phyloP scores from a whole-genome alignment of 1,140 invertebrate genomes.

The Mesaphorura yosii region DNA sequence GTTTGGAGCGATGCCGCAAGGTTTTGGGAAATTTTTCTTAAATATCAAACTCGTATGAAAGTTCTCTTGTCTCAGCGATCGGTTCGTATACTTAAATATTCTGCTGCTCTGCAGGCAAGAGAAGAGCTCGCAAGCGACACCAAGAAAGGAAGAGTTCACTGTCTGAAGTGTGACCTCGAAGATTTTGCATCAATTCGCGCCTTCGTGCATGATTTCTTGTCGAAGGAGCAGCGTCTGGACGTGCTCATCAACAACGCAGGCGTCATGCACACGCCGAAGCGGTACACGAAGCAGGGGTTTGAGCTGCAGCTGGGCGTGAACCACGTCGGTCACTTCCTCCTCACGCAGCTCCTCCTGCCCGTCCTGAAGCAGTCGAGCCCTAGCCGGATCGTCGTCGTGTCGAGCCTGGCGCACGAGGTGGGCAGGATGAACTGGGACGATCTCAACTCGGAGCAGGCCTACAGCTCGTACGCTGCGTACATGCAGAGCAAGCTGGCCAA shows the following conservation, averaged over 20 bases:
- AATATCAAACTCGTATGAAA: background rate
- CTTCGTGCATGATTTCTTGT: conserved; percentile 52
- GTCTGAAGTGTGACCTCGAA: conserved; percentile 65
- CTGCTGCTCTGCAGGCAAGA: conserved; percentile 41
- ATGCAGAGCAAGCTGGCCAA: conserved; percentile 81
- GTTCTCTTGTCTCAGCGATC: background rate
- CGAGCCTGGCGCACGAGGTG: conserved; percentile 55
- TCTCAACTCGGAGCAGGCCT: conserved; percentile 57
- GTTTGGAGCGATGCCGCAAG: conserved; percentile 40
- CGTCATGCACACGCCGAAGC: conserved; percentile 59
- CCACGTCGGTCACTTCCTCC: conserved; percentile 79
- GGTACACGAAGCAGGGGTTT: conserved; percentile 67
- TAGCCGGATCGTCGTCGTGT: conserved; percentile 65
- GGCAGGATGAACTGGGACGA: conserved; percentile 63
- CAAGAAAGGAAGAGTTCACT: conserved; percentile 65
- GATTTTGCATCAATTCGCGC: conserved; percentile 59
- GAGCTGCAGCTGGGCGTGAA: conserved; percentile 81
- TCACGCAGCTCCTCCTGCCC: conserved; percentile 74
- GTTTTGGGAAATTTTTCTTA: background rate
- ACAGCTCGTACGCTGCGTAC: conserved; percentile 60
- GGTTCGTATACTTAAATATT: no score
- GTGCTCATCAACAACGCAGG: conserved; percentile 56
- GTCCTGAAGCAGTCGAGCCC: conserved; percentile 57
- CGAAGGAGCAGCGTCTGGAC: conserved; percentile 23
- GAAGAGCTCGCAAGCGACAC: conserved; percentile 63